Conservation (phyloP, 2,797 vertebrate genomes). For the Mionectes olivaceus region DNA sequence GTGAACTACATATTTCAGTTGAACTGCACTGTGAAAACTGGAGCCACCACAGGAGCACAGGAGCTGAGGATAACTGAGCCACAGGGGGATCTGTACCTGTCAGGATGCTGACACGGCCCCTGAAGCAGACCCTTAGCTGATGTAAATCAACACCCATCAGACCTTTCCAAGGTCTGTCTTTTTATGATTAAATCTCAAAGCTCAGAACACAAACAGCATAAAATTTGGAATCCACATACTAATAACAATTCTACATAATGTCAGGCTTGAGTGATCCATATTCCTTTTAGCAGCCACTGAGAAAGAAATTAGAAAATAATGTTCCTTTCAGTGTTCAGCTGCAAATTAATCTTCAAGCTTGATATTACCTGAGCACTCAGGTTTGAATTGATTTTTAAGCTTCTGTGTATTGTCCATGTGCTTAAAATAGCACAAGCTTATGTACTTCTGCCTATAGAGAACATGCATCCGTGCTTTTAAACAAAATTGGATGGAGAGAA, state of each 20-base stretch:
- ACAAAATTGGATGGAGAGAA: neutral
- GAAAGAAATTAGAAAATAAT: neutral
- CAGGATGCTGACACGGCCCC: rapidly evolving
- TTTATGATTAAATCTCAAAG: neutral
- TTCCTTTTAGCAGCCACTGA: neutral
- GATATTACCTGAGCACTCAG: neutral
- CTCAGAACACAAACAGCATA: neutral
- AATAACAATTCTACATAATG: neutral
- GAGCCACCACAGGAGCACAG: neutral
- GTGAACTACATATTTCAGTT: neutral
- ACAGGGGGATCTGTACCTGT: neutral
- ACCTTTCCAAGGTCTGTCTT: neutral
- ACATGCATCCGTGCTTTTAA: neutral
- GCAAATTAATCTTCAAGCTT: neutral
- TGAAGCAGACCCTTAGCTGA: neutral
- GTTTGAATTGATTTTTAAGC: neutral
- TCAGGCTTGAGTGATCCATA: neutral
- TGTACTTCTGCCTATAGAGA: neutral
- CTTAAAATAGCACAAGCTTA: neutral
- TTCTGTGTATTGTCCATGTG: neutral
- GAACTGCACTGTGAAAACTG: neutral
- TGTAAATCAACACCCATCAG: neutral
- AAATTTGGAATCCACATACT: neutral
- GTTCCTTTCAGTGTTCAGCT: neutral
- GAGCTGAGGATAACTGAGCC: neutral